A percentile compares a stretch with the other conserved stretches of the same genome.
phyloP scores from a whole-genome alignment of 2,113 vertebrate genomes.

The Micronycteris hirsuta region DNA sequence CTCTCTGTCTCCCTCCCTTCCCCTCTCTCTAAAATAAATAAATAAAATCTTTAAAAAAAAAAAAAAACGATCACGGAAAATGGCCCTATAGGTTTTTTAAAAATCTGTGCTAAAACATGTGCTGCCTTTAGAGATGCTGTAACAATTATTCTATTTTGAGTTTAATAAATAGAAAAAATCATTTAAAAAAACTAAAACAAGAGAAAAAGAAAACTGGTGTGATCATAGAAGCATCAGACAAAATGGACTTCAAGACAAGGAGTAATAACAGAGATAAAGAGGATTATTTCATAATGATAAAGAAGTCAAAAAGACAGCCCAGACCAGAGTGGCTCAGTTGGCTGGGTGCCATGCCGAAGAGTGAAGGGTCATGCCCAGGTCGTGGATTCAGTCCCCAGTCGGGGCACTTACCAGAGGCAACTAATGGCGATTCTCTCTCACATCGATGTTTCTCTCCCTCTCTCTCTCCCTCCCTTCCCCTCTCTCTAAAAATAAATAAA shows the following conservation, averaged over 20 bases:
- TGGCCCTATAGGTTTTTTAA: not conserved
- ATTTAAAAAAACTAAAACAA: not conserved
- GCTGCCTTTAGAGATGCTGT: not conserved
- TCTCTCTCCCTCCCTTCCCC: too few species aligned
- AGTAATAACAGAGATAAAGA: not conserved
- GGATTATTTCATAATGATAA: not conserved
- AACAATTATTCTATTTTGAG: not conserved
- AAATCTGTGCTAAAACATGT: not conserved
- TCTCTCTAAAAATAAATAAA: too few species aligned
- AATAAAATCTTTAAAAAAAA: too few species aligned
- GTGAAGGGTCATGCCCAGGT: too few species aligned
- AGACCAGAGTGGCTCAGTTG: too few species aligned
- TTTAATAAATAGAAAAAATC: not conserved
- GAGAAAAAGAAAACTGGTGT: not conserved
- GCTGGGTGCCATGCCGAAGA: too few species aligned
- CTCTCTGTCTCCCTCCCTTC: too few species aligned
- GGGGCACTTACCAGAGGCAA: too few species aligned
- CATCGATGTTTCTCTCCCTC: too few species aligned
- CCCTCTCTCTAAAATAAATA: too few species aligned
- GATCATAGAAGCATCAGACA: not conserved
- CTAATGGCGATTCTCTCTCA: too few species aligned
- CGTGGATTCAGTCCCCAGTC: too few species aligned
- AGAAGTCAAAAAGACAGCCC: not conserved
- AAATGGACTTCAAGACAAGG: not conserved
- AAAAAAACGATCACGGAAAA: not conserved